Conservation (phyloP, 2,113 vertebrate species). For the Otis tarda region DNA sequence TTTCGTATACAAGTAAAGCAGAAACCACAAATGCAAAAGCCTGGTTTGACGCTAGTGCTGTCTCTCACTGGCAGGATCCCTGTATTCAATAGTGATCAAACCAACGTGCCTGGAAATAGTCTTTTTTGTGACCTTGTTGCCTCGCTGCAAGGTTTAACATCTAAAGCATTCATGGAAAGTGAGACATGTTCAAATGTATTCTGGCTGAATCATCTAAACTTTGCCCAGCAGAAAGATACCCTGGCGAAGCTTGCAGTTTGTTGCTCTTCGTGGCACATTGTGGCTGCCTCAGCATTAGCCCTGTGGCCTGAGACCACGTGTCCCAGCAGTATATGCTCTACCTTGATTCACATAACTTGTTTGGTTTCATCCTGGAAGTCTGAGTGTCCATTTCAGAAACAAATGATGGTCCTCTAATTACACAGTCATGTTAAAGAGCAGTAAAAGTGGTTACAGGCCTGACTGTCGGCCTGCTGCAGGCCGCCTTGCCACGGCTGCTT, state of each 20-base stretch:
- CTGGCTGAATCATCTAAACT: not conserved
- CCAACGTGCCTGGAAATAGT: not conserved
- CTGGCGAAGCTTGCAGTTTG: not conserved
- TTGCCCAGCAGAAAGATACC: not conserved
- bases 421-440: not conserved
- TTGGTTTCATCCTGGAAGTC: not conserved
- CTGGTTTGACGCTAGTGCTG: not conserved
- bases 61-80: not conserved
- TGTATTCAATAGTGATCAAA: fast-evolving
- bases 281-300: not conserved
- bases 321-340: not conserved
- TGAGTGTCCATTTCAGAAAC: not conserved
- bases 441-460: not conserved
- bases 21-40: not conserved
- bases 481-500: not conserved
- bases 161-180: not conserved
- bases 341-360: not conserved
- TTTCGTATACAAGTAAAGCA: not conserved
- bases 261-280: not conserved
- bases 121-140: not conserved
- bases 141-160: not conserved
- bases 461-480: not conserved
- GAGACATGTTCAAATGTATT: not conserved
- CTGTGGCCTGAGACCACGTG: not conserved
- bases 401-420: not conserved